Percentiles rank a stretch among this genome's conserved stretches.
Evolutionary conservation across 2,888 invertebrate species (phyloP).

Genomic region (Cynaeus angustus): DNA sequence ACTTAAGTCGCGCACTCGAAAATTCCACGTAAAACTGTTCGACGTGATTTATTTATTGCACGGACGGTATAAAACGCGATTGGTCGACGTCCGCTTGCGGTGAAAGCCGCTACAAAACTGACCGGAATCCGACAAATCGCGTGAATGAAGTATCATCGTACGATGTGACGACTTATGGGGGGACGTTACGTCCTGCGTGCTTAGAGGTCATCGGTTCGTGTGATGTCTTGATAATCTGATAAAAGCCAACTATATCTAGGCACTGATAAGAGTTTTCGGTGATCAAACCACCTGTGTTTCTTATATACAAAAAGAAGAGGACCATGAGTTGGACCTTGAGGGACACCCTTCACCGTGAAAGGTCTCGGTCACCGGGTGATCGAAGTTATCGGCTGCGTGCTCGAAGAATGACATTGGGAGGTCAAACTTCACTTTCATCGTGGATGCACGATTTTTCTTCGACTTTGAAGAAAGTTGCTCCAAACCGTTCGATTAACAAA

Average conservation of each 20-base stretch:
- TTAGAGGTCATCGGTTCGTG: constrained; percentile 21
- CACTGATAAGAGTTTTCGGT: background rate
- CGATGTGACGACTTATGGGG: constrained; percentile 26
- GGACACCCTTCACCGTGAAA: background rate
- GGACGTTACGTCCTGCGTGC: constrained; percentile 21
- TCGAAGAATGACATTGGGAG: background rate
- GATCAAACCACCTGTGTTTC: background rate
- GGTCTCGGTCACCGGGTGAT: constrained; percentile 6
- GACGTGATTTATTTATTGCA: background rate
- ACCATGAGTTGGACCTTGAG: background rate
- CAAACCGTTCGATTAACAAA: too few species aligned
- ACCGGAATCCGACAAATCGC: constrained; percentile 43
- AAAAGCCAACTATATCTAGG: background rate
- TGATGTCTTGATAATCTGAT: background rate
- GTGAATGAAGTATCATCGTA: constrained; percentile 48
- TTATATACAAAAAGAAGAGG: background rate
- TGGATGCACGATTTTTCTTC: too few species aligned
- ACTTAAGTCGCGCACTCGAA: too few species aligned
- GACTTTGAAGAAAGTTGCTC: too few species aligned
- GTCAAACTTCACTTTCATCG: background rate
- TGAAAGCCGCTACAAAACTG: constrained; percentile 40
- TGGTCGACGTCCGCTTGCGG: background rate
- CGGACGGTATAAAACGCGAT: background rate
- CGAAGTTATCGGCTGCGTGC: background rate
- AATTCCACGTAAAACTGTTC: too few species aligned